Conservation (phyloP, 2,113 vertebrate genomes). For the Marmota flaviventris region DNA sequence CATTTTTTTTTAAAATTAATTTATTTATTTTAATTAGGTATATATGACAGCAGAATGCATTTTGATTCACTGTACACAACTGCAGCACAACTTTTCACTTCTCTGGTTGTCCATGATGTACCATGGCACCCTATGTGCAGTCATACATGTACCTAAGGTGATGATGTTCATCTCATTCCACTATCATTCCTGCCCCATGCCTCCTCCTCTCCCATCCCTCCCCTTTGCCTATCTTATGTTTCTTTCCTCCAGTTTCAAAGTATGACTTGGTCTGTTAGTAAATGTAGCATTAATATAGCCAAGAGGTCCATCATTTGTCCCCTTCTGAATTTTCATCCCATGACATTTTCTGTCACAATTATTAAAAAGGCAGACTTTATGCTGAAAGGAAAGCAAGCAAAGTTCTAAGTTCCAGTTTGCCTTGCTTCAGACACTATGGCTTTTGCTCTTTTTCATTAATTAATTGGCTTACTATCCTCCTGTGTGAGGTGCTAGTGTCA, state of each 20-base stretch:
- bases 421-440: background rate
- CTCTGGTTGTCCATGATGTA: too few relatives aligned
- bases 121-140: too few relatives aligned
- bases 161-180: too few relatives aligned
- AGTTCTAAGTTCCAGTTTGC: background rate
- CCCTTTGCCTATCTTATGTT: too few relatives aligned
- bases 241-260: background rate
- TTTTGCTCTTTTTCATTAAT: slow-evolving; percentile 37
- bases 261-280: background rate
- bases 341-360: background rate
- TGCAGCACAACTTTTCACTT: too few relatives aligned
- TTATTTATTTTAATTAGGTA: too few relatives aligned
- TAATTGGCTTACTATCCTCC: slow-evolving; percentile 63
- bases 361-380: background rate
- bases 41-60: too few relatives aligned
- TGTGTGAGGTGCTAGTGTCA: slow-evolving; percentile 30
- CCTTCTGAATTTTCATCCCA: background rate
- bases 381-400: background rate
- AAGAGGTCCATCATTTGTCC: background rate
- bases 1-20: background rate
- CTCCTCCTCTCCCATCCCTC: too few relatives aligned
- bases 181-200: too few relatives aligned
- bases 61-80: too few relatives aligned
- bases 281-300: background rate
- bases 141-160: too few relatives aligned